phyloP scores from a whole-genome alignment of 2,113 vertebrate species.

The Aviceda subcristata region DNA sequence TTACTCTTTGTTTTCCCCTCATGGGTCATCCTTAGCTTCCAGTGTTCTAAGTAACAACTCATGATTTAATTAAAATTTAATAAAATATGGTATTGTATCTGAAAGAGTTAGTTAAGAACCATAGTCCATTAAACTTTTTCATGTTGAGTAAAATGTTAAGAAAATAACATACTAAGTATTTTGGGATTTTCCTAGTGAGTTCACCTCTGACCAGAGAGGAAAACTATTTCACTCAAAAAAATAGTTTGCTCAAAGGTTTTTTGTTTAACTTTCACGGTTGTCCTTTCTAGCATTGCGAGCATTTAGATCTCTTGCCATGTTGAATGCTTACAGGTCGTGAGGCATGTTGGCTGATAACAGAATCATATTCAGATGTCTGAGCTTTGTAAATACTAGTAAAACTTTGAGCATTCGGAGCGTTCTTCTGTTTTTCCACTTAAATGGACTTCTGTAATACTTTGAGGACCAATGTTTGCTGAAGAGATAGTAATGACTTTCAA shows the following conservation, averaged over 20 bases:
- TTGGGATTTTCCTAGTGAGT: not conserved
- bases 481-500: not conserved
- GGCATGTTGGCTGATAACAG: not conserved
- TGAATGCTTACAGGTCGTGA: not conserved
- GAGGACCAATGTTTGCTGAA: not conserved
- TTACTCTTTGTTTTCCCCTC: not conserved
- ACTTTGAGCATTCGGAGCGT: not conserved
- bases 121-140: not conserved
- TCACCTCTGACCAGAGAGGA: not conserved
- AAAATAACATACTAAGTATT: not conserved
- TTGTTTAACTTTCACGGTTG: not conserved
- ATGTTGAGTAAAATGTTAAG: not conserved
- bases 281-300: not conserved
- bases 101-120: not conserved
- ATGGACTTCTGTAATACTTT: not conserved
- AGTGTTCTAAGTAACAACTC: not conserved
- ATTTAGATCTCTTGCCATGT: not conserved
- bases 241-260: not conserved
- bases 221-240: not conserved
- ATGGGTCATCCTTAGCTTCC: not conserved
- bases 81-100: not conserved
- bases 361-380: not conserved
- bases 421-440: not conserved
- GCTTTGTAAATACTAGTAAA: not conserved
- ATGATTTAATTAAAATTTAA: not conserved